Conservation (phyloP, 2,888 invertebrate genomes). For the Drepanosiphum platanoidis region DNA sequence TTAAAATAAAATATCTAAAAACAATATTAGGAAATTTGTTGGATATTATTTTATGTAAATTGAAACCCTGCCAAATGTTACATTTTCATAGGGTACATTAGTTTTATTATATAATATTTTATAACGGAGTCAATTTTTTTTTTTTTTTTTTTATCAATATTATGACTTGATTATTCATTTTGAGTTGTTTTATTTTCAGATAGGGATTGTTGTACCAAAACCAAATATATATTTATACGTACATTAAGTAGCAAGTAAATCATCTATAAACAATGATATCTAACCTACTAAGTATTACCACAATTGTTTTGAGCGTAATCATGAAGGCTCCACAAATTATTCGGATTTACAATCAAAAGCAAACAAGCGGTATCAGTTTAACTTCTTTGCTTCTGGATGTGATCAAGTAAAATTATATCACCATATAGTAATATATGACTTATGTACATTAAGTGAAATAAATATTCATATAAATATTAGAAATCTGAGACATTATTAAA, state of each 20-base stretch:
- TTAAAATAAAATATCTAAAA: slow-evolving; percentile 42
- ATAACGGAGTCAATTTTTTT: slow-evolving; percentile 23
- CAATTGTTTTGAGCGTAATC: slow-evolving; percentile 80
- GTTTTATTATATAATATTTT: slow-evolving; percentile 26
- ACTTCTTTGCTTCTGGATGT: slow-evolving; percentile 77
- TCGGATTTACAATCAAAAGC: slow-evolving; percentile 69
- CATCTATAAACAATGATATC: slow-evolving; percentile 66
- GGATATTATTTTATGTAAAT: slow-evolving; percentile 32
- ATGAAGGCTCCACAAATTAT: slow-evolving; percentile 86
- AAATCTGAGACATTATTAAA: too few species aligned
- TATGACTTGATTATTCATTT: slow-evolving; percentile 30
- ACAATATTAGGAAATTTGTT: slow-evolving; percentile 48
- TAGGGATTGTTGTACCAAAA: slow-evolving; percentile 36
- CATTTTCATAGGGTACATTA: slow-evolving; percentile 18
- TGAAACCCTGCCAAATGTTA: slow-evolving; percentile 7
- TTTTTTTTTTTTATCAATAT: too few species aligned
- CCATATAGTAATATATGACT: neutral
- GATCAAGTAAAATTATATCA: slow-evolving; percentile 71
- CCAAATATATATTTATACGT: slow-evolving; percentile 29
- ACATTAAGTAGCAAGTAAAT: slow-evolving; percentile 22
- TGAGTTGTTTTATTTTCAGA: slow-evolving; percentile 59
- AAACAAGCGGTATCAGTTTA: slow-evolving; percentile 77
- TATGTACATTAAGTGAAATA: neutral
- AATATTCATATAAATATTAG: too few species aligned
- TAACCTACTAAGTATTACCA: slow-evolving; percentile 77